Conservation (phyloP, 35 echinoderm and acorn worm genomes). For the Ophiothrix spiculata region DNA sequence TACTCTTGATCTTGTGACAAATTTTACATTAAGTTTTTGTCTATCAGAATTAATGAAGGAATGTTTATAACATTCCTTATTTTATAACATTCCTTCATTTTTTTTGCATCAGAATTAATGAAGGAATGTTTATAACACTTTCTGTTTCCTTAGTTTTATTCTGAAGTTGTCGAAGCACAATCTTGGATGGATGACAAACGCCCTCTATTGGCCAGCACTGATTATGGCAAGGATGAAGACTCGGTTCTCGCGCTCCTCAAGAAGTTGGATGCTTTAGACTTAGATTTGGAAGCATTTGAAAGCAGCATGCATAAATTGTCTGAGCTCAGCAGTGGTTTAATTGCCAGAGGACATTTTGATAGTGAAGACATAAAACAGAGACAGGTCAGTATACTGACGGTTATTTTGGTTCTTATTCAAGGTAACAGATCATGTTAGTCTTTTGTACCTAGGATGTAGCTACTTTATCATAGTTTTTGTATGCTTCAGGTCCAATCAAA, state of each 20-base stretch:
- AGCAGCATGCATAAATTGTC: constrained; percentile 46
- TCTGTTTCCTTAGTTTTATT: constrained; percentile 62
- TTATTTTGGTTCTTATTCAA: too few species aligned
- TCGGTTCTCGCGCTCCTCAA: constrained; percentile 75
- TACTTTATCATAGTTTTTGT: background rate
- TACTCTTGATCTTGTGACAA: too few species aligned
- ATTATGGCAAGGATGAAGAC: constrained; percentile 71
- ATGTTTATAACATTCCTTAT: background rate
- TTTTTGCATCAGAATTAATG: constrained; percentile 57
- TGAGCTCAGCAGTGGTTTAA: constrained; percentile 15
- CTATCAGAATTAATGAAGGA: too few species aligned
- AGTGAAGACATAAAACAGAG: constrained; percentile 50
- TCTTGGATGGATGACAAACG: constrained; percentile 84
- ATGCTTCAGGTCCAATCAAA: background rate
- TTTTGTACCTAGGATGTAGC: background rate
- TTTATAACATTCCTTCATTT: constrained; percentile 65
- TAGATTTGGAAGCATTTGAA: constrained; percentile 77
- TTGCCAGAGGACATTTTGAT: constrained; percentile 28
- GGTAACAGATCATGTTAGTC: too few species aligned
- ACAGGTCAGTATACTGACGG: constrained; percentile 31
- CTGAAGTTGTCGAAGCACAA: constrained; percentile 73
- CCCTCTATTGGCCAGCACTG: constrained; percentile 41
- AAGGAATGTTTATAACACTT: constrained; percentile 51
- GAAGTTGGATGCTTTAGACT: constrained; percentile 80
- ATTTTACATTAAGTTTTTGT: too few species aligned